Evolutionary conservation across 1,140 invertebrate species (phyloP), one percentile per base, ranked within the genome.

Genomic region (Drosophila watanabei): DNA sequence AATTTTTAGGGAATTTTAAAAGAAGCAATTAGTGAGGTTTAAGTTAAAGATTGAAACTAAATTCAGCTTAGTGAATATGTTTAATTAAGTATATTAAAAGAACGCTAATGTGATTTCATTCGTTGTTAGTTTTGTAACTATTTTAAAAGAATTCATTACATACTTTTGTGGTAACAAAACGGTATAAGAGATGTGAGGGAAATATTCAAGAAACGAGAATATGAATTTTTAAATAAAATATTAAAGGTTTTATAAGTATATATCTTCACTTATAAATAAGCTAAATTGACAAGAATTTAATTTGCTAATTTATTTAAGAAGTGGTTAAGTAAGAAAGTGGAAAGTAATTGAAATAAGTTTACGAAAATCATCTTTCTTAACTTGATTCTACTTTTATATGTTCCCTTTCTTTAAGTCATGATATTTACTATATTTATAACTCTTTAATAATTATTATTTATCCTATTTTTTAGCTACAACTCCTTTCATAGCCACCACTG

Each of bases 311-410:
- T 0, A 9, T 33, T 39, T 11, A 14, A 14, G 35, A 14, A 18
- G 8, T 18, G 0, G 2, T 18, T 8, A 1, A 45, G 43, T 18
- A 11, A 10, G 4, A 20, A 20, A 46, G 2, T 2, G 5, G 10
- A 18, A 46, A 2, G 5, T 10, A 46, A 5, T 5, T 20, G 11
- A 13, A 46, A 20, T 10, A 6, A 13, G 43, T 20, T 46, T 20
- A 13, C 2, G n/a, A n/a, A 43, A n/a, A 5, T 10, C n/a, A 1
- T 0, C 10, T 18, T 4, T 2, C n/a, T 18, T 2, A 0, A 18
- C 6, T 3, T 7, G 2, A 41, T 8, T 8, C 1, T 18, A 11
- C 4, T 45, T 18, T 18, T 9, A 43, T 10, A 5, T 28, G 32
- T 18, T 33, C 30, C 5, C 14, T 10, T 46, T 24, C 2, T 24